These are phyloP conservation scores for Conops quadrifasciatus DNA, from an alignment of 2,888 invertebrate species.

Conservation along the genomic window DNA sequence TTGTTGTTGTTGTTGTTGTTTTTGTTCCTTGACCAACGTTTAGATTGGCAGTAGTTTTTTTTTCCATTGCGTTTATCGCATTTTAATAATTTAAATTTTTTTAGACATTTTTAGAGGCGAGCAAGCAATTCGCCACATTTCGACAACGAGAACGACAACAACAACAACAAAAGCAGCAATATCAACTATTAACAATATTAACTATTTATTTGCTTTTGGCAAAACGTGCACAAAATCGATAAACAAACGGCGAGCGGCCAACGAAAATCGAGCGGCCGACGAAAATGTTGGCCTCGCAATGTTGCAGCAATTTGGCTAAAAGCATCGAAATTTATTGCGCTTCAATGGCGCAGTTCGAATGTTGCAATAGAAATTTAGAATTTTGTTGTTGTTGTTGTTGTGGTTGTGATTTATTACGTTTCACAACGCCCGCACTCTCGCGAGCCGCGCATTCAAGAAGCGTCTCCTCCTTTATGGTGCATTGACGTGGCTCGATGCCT, in stretches of 20 bases:
- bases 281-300: no score
- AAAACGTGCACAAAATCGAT: neutral
- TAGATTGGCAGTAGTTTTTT: neutral
- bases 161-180: neutral
- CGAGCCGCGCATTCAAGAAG: no score
- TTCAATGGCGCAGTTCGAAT: neutral
- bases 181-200: neutral
- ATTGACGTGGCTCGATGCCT: no score
- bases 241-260: neutral
- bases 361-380: neutral
- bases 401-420: no score
- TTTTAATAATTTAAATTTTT: neutral
- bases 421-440: no score
- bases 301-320: slow-evolving; percentile 14
- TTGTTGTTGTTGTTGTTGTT: no score
- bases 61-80: neutral
- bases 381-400: no score
- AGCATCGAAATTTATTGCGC: neutral
- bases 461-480: no score
- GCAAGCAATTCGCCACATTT: neutral
- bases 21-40: no score
- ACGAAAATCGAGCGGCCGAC: no score
- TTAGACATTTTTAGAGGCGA: neutral
- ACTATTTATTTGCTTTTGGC: no score
- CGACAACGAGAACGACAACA: no score